These are phyloP conservation scores for Liopterus haemorrhoidalis DNA, from an alignment of 2,888 invertebrate species.

Conservation along the genomic window DNA sequence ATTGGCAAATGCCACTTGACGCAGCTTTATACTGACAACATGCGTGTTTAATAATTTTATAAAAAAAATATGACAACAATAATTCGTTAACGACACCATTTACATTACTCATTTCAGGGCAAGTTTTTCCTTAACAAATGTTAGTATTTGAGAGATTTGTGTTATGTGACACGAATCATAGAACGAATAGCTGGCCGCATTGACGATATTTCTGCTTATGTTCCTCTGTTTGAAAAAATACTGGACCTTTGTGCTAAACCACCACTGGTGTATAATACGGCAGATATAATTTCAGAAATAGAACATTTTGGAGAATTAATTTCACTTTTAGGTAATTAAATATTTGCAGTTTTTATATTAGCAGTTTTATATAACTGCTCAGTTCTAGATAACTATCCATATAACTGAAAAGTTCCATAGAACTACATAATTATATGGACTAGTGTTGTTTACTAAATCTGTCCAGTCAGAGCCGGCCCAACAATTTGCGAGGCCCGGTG, in stretches of 20 bases:
- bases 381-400: slow-evolving; percentile 10
- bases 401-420: no score
- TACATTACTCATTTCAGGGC: slow-evolving; percentile 1
- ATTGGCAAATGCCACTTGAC: no score
- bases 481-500: no score
- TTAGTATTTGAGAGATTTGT: slow-evolving; percentile 41
- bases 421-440: no score
- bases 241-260: slow-evolving; percentile 38
- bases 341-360: slow-evolving; percentile 21
- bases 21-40: no score
- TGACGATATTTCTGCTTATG: slow-evolving; percentile 32
- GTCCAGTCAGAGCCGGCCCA: no score
- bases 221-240: slow-evolving; percentile 35
- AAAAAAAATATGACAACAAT: slow-evolving; percentile 22
- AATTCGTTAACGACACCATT: neutral
- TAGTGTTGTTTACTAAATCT: no score
- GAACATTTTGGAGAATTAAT: slow-evolving; percentile 21
- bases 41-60: slow-evolving; percentile 15
- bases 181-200: slow-evolving; percentile 38
- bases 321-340: slow-evolving; percentile 22
- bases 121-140: slow-evolving; percentile 17
- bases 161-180: slow-evolving; percentile 38
- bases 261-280: slow-evolving; percentile 37
- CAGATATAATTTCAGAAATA: slow-evolving; percentile 29
- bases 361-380: no score